Evolutionary conservation across 2,113 vertebrate genomes (phyloP).

Genomic region (Oryzias curvinotus): DNA sequence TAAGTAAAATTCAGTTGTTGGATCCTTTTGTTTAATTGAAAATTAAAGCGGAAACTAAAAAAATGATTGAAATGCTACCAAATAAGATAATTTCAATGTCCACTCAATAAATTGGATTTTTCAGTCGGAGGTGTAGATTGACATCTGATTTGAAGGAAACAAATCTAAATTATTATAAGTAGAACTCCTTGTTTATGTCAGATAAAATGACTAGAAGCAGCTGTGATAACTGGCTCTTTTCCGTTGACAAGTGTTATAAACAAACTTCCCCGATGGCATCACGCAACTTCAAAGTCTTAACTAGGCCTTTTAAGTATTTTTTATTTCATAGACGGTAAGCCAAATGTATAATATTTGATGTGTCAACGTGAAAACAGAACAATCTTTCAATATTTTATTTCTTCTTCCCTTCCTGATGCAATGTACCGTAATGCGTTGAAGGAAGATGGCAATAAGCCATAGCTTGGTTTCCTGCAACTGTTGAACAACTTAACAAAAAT

Average conservation of each 20-base stretch:
- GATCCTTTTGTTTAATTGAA: too few relatives aligned
- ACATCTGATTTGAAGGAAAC: too few relatives aligned
- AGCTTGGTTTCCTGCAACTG: constrained; percentile 11
- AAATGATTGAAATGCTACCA: too few relatives aligned
- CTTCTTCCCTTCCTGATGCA: constrained; percentile 49
- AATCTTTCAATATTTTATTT: constrained; percentile 29
- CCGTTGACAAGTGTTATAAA: constrained; percentile 24
- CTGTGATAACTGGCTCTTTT: constrained; percentile 15
- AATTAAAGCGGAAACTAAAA: too few relatives aligned
- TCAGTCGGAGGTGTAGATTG: too few relatives aligned
- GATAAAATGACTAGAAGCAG: constrained; percentile 18
- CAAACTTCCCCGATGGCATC: constrained; percentile 18
- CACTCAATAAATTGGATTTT: too few relatives aligned
- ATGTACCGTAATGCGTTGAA: constrained; percentile 38
- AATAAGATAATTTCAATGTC: too few relatives aligned
- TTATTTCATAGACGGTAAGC: neutral
- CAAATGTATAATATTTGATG: constrained; percentile 33
- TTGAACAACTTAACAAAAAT: constrained; percentile 5
- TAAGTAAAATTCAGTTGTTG: too few relatives aligned
- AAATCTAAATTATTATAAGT: too few relatives aligned
- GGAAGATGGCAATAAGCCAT: constrained; percentile 13
- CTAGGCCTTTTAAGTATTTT: neutral
- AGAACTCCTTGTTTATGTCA: too few relatives aligned
- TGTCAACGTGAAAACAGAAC: constrained; percentile 38
- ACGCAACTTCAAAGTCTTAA: constrained; percentile 23